Evolutionary conservation across 2,888 invertebrate species (phyloP).

Genomic region (Fabriciana adippe): DNA sequence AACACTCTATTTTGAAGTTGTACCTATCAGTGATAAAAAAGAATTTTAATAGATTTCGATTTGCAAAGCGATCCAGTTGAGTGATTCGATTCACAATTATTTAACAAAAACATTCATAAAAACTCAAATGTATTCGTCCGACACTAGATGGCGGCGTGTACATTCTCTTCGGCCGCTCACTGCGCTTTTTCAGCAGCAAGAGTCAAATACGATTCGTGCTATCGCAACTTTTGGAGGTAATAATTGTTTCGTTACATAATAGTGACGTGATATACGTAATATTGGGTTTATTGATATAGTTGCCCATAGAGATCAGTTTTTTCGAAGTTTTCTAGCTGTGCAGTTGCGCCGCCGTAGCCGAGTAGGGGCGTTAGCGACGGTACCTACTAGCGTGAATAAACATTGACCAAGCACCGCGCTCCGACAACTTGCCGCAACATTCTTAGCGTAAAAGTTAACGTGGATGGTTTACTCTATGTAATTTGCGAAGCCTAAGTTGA

Average conservation of each 20-base stretch:
- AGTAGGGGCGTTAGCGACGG: constrained; percentile 55
- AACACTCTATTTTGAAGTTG: constrained; percentile 4
- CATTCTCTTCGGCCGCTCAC: constrained; percentile 34
- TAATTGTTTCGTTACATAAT: constrained; percentile 39
- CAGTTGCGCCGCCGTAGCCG: constrained; percentile 55
- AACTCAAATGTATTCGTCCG: constrained; percentile 9
- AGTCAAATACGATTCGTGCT: constrained; percentile 38
- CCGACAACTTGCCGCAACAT: constrained; percentile 79
- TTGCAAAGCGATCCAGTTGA: constrained; percentile 13
- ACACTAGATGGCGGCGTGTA: constrained; percentile 38
- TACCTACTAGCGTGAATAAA: constrained; percentile 68
- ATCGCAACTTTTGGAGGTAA: constrained; percentile 38
- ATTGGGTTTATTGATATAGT: constrained; percentile 42
- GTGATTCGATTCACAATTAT: constrained; percentile 22
- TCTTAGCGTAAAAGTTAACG: constrained; percentile 82
- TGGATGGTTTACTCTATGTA: constrained; percentile 81
- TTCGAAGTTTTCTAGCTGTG: constrained; percentile 36
- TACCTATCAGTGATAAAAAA: background rate
- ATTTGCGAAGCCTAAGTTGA: constrained; percentile 77
- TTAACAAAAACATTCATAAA: constrained; percentile 25
- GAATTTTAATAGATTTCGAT: constrained; percentile 11
- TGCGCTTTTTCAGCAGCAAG: constrained; percentile 34
- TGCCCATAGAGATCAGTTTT: constrained; percentile 41
- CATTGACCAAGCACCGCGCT: constrained; percentile 75
- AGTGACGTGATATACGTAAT: constrained; percentile 39